phyloP scores from a whole-genome alignment of 1,140 invertebrate genomes.

The Apocrypta bakeri region DNA sequence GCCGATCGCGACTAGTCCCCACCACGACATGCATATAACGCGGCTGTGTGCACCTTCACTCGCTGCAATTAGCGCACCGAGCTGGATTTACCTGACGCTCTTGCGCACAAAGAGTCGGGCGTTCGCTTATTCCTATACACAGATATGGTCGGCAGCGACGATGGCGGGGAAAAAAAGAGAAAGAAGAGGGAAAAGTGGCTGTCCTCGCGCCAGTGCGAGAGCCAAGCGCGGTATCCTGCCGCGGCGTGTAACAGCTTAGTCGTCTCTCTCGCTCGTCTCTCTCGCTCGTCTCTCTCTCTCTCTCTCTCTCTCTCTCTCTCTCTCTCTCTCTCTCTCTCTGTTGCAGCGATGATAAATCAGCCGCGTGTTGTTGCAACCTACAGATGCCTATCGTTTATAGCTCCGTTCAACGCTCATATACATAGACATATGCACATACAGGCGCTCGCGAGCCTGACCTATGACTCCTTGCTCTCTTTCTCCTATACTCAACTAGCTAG shows the following conservation, averaged over 20 bases:
- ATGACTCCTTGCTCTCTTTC: constrained; percentile 10
- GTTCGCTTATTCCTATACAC: background rate
- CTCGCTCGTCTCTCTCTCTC: too few relatives aligned
- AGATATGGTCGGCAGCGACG: background rate
- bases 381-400: constrained; percentile 25
- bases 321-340: too few relatives aligned
- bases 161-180: background rate
- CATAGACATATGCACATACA: too few relatives aligned
- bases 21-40: too few relatives aligned
- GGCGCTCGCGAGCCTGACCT: constrained; percentile 16
- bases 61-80: background rate
- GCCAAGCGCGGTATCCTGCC: background rate
- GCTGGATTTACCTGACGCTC: background rate
- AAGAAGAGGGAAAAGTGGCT: constrained; percentile 33
- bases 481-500: background rate
- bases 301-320: too few relatives aligned
- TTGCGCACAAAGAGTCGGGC: background rate
- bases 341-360: constrained; percentile 43
- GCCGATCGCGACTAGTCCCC: background rate
- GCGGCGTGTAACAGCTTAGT: background rate
- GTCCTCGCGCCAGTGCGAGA: constrained; percentile 24
- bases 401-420: too few relatives aligned
- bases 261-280: background rate
- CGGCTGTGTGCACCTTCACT: background rate
- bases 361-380: constrained; percentile 9